A percentile compares a stretch with the other conserved stretches of the same genome.
Evolutionary conservation across 2,888 invertebrate species (phyloP).

Genomic region (Neocrepidodera transversa): DNA sequence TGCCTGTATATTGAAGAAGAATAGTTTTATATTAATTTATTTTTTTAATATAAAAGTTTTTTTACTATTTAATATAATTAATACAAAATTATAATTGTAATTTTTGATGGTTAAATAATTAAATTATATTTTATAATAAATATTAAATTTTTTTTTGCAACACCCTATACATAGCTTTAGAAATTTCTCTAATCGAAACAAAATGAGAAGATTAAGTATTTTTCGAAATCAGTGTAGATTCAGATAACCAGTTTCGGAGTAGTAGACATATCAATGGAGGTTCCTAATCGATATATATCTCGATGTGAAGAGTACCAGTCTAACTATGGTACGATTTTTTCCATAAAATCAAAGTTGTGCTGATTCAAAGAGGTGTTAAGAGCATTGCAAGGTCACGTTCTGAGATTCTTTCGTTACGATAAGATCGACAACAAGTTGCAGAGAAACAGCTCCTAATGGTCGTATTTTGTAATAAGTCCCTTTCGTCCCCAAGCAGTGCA

Average conservation of each 20-base stretch:
- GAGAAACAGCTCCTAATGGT: slow-evolving; percentile 57
- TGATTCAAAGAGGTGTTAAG: slow-evolving; percentile 56
- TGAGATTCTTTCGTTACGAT: slow-evolving; percentile 56
- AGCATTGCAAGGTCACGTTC: slow-evolving; percentile 59
- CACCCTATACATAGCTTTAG: too few relatives aligned
- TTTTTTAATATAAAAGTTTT: too few relatives aligned
- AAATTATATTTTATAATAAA: too few relatives aligned
- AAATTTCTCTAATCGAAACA: too few relatives aligned
- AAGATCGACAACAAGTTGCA: slow-evolving; percentile 59
- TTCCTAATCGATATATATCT: slow-evolving; percentile 23
- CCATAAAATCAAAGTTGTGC: slow-evolving; percentile 32
- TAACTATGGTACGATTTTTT: slow-evolving; percentile 34
- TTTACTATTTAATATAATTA: too few relatives aligned
- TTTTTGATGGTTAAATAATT: too few relatives aligned
- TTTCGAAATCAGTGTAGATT: too few relatives aligned
- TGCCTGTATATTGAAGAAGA: too few relatives aligned
- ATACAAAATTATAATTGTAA: too few relatives aligned
- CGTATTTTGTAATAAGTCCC: slow-evolving; percentile 52
- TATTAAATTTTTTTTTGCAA: too few relatives aligned
- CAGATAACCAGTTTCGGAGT: slow-evolving; percentile 21
- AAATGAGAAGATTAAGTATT: too few relatives aligned
- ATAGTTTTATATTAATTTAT: too few relatives aligned
- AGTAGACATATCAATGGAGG: slow-evolving; percentile 16
- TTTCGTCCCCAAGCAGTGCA: slow-evolving; percentile 51
- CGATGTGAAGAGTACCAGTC: slow-evolving; percentile 24